phyloP scores from a whole-genome alignment of 2,113 vertebrate genomes.

The Perca flavescens region DNA sequence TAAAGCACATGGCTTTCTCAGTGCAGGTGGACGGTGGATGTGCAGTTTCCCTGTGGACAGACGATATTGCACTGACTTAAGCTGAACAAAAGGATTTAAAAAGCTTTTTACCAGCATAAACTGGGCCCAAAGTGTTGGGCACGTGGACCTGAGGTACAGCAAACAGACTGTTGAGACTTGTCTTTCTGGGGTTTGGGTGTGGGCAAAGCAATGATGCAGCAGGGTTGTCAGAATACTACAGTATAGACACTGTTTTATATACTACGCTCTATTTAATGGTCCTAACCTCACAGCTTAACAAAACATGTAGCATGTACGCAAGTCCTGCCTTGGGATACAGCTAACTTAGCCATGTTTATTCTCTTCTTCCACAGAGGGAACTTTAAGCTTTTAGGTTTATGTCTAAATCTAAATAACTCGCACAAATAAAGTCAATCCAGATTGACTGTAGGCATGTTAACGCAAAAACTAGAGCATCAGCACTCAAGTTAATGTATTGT shows the following conservation, averaged over 20 bases:
- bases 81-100: conserved; percentile 26
- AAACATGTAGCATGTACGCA: conserved; percentile 52
- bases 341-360: conserved; percentile 33
- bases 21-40: not conserved
- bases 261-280: conserved; percentile 14
- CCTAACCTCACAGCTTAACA: conserved; percentile 19
- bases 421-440: conserved; percentile 25
- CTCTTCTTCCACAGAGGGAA: conserved; percentile 34
- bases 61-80: conserved; percentile 70
- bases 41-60: conserved; percentile 19
- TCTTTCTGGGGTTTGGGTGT: conserved; percentile 4
- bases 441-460: conserved; percentile 56
- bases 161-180: conserved; percentile 1
- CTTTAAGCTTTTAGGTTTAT: conserved; percentile 53
- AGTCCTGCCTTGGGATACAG: conserved; percentile 30
- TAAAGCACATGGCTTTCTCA: conserved; percentile 37
- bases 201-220: conserved; percentile 13
- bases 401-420: conserved; percentile 23
- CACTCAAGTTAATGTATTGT: conserved; percentile 58
- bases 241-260: conserved; percentile 32
- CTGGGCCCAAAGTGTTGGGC: conserved; percentile 13
- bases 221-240: conserved; percentile 4
- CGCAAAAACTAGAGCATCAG: conserved; percentile 32
- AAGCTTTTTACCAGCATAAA: conserved; percentile 65
- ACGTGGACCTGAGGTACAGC: conserved; percentile 29